Base-by-base conservation (phyloP, 2,888 invertebrate species). In the Ferrisia virgata region DNA sequence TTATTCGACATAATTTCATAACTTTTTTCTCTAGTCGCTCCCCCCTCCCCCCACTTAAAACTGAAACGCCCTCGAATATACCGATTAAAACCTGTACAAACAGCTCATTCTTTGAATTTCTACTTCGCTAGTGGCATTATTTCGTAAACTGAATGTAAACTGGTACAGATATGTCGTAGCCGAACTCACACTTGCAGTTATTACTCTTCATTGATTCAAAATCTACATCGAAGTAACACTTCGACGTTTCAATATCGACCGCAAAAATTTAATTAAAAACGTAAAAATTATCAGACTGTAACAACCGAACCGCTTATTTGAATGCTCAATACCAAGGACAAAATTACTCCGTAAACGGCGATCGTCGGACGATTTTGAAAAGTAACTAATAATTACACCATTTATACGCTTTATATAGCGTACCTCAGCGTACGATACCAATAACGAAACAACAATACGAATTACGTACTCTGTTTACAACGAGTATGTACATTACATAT, bases 241-340 rank as follows among this genome's bases (percentile, higher is more conserved):
- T 64, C 58, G 22, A n/a, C n/a, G 40, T 18, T n/a, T 47, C 47
- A 18, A 64, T 11, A 33, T 33, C 33, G 5, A 72, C 72, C 72
- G 36, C 72, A 36, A 33, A 72, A 72, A 72, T 72, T 72, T 8
- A 33, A 72, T 72, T 72, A 33, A 72, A 72, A 31, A 33, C 8
- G 11, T n/a, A 8, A 33, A n/a, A 72, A 33, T 72, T 72, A 72
- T 72, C 33, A 72, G 72, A 72, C 72, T 72, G 72, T 72, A 72
- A 72, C 72, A 72, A 72, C 72, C 72, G 72, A 72, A 72, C 72
- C 72, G 72, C 72, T 72, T 36, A 72, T 36, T 72, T n/a, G 25
- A 72, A 72, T 33, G n/a, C 15, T 72, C 31, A 33, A 72, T 33
- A 33, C 72, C 72, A 72, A 72, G 72, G 72, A 72, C 72, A 33